Evolutionary conservation across 2,113 vertebrate species (phyloP).

Genomic region (Hemiscyllium ocellatum): DNA sequence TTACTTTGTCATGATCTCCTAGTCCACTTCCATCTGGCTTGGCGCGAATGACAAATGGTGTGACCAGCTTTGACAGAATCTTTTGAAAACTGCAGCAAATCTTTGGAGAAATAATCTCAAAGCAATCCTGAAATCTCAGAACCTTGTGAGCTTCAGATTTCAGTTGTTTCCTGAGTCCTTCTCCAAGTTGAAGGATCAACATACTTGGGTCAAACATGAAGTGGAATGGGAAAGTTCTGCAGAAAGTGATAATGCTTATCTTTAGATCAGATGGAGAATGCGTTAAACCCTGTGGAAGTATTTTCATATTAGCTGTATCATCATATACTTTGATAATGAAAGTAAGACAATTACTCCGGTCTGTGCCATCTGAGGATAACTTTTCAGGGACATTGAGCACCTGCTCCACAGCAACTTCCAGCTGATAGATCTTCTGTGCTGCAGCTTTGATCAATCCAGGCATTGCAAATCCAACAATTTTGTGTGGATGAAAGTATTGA

Average conservation of each 20-base stretch:
- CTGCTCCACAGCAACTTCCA: conserved; percentile 83
- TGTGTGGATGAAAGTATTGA: conserved; percentile 88
- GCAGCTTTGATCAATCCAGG: conserved; percentile 86
- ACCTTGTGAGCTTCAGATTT: conserved; percentile 75
- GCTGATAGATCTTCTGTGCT: conserved; percentile 79
- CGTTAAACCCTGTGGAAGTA: conserved; percentile 64
- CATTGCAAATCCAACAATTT: conserved; percentile 85
- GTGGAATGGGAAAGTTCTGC: conserved; percentile 92
- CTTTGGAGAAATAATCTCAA: conserved; percentile 89
- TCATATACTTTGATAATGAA: conserved; percentile 74
- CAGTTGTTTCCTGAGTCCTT: conserved; percentile 82
- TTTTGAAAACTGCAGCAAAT: conserved; percentile 81
- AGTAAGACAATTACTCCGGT: conserved; percentile 66
- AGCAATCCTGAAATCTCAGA: conserved; percentile 84
- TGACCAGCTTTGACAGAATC: conserved; percentile 82
- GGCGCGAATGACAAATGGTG: conserved; percentile 90
- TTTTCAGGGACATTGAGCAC: conserved; percentile 56
- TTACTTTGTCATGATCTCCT: conserved; percentile 90
- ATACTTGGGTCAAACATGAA: conserved; percentile 85
- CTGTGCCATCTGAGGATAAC: conserved; percentile 62
- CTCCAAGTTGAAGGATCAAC: conserved; percentile 86
- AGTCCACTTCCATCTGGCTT: conserved; percentile 67
- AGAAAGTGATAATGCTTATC: conserved; percentile 90
- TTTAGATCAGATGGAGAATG: conserved; percentile 76
- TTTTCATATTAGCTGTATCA: conserved; percentile 57